phyloP scores from a whole-genome alignment of 37 sponge, comb jelly and placozoan species.

The Cladorhizidae sp. region DNA sequence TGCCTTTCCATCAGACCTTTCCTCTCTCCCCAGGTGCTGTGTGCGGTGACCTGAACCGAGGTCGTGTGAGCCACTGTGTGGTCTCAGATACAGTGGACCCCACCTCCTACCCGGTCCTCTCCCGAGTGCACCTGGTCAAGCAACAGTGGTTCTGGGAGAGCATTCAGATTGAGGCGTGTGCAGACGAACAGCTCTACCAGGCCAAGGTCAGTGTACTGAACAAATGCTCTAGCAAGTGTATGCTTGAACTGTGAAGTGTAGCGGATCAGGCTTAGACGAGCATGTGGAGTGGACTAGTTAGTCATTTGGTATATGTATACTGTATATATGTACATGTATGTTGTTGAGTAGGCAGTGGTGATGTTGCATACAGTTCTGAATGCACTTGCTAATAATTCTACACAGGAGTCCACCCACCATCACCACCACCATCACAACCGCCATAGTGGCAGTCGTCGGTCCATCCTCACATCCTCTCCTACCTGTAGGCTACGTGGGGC shows the following conservation, averaged over 20 bases:
- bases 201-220: constrained; percentile 48
- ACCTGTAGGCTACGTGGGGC: not conserved
- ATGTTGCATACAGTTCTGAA: no score
- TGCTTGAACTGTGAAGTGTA: no score
- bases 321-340: not conserved
- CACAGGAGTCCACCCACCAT: not conserved
- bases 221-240: constrained; percentile 4
- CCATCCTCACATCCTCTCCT: not conserved
- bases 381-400: no score
- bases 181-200: constrained; percentile 85
- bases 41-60: constrained; percentile 23
- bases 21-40: constrained; percentile 54
- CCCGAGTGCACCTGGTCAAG: constrained; percentile 72
- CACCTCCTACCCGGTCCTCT: constrained; percentile 37
- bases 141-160: constrained; percentile 99
- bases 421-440: constrained; percentile 2
- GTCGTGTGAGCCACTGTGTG: constrained; percentile 65
- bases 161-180: constrained; percentile 92
- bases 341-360: no score
- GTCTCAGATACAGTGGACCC: constrained; percentile 60
- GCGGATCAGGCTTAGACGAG: no score
- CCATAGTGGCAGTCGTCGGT: not conserved
- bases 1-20: not conserved
- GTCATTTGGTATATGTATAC: not conserved
- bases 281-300: no score